Conservation (phyloP, 2,797 vertebrate genomes). For the Odontamblyopus rebecca region DNA sequence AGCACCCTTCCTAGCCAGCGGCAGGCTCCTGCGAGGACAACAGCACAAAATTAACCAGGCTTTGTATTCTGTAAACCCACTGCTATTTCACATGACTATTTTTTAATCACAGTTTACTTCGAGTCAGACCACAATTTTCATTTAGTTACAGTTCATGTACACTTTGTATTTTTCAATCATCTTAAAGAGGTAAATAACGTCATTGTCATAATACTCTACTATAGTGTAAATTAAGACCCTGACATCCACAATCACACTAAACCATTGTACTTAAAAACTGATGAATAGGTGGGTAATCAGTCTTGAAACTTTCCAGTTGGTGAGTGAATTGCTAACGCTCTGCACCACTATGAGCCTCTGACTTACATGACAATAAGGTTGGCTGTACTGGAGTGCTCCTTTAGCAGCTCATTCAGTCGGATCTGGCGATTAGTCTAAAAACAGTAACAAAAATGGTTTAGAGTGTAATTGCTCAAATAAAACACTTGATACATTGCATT, state of each 20-base stretch:
- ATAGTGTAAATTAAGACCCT: no score
- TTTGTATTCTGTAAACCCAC: no score
- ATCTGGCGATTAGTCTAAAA: conserved; percentile 93
- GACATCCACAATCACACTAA: not conserved
- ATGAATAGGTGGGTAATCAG: not conserved
- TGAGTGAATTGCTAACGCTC: not conserved
- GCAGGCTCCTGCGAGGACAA: conserved; percentile 85
- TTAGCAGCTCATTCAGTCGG: conserved; percentile 92
- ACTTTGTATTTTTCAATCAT: no score
- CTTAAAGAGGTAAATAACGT: no score
- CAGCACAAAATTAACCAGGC: not conserved
- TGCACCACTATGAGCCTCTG: not conserved
- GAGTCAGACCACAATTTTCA: no score
- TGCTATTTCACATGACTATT: no score
- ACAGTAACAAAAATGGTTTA: conserved; percentile 5
- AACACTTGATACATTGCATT: not conserved
- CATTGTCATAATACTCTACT: no score
- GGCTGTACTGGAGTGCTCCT: conserved; percentile 94
- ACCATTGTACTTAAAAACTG: not conserved
- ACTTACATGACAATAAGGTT: conserved; percentile 99
- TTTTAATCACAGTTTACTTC: no score
- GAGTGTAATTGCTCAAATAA: not conserved
- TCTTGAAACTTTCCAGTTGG: not conserved
- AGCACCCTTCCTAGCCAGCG: conserved; percentile 90
- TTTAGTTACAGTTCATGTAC: no score